These are phyloP conservation scores for Arremon aurantiirostris DNA, from an alignment of 2,797 vertebrate genomes.

Conservation along the genomic window DNA sequence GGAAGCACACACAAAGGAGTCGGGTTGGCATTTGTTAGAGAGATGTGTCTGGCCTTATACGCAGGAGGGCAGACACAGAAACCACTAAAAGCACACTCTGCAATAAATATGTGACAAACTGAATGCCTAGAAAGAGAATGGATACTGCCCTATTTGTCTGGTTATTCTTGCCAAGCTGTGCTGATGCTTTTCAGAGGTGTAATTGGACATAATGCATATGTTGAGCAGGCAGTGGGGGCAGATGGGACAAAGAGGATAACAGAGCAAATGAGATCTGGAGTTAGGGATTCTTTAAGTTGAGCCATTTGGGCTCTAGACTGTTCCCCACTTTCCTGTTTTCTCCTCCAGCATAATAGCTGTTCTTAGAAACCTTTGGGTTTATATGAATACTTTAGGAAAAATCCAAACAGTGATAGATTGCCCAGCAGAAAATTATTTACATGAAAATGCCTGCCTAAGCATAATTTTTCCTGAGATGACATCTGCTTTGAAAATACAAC, in stretches of 20 bases:
- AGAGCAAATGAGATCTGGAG: not conserved
- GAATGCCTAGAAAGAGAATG: not conserved
- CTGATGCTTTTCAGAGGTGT: not conserved
- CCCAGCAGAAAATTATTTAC: constrained; percentile 72
- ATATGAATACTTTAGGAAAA: not conserved
- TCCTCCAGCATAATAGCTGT: not conserved
- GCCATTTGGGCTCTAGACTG: not conserved
- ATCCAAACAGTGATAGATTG: constrained; percentile 51
- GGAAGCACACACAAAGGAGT: not conserved
- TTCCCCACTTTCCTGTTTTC: not conserved
- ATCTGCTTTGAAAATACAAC: constrained; percentile 71
- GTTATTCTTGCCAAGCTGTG: not conserved
- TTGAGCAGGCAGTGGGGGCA: not conserved
- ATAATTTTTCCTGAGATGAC: constrained; percentile 72
- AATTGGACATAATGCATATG: not conserved
- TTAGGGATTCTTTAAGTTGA: not conserved
- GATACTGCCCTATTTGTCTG: not conserved
- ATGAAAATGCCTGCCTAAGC: constrained; percentile 71
- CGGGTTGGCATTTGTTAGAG: not conserved
- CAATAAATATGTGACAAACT: not conserved
- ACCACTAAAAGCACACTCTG: not conserved
- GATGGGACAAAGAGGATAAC: not conserved
- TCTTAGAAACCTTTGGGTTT: not conserved
- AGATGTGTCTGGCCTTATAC: not conserved
- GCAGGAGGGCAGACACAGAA: not conserved